These are phyloP conservation scores for Diachasma alloeum DNA, from an alignment of 1,140 invertebrate species.

Conservation along the genomic window DNA sequence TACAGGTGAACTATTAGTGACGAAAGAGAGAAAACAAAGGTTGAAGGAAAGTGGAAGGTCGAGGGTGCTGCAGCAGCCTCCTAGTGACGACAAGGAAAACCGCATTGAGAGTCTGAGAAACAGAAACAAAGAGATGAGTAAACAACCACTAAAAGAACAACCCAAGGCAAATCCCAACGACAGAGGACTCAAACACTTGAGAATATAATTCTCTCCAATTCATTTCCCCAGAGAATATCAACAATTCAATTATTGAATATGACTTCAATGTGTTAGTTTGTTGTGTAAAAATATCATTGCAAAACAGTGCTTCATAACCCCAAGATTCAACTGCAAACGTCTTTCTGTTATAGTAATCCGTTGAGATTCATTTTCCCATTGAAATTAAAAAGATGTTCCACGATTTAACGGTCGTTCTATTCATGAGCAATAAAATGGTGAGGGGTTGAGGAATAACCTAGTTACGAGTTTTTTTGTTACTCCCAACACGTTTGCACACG, in stretches of 20 bases:
- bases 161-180: background rate
- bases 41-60: background rate
- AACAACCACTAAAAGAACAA: background rate
- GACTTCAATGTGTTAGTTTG: background rate
- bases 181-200: slow-evolving; percentile 40
- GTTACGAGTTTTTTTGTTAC: background rate
- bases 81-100: background rate
- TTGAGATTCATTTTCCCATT: background rate
- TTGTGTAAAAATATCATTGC: too few species aligned
- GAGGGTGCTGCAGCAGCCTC: background rate
- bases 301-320: background rate
- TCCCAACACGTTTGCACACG: background rate
- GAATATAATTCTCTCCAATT: slow-evolving; percentile 30
- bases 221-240: background rate
- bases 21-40: slow-evolving; percentile 4
- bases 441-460: background rate
- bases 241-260: background rate
- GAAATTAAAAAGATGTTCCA: background rate
- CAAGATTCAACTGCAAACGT: background rate
- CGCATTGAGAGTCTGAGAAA: background rate
- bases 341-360: background rate
- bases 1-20: background rate
- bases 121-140: slow-evolving; percentile 3
- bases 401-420: background rate
- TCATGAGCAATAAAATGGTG: background rate